Evolutionary conservation across 1,140 invertebrate genomes (phyloP), one percentile per base, ranked within the genome.

Genomic region (Temnothorax curvispinosus): DNA sequence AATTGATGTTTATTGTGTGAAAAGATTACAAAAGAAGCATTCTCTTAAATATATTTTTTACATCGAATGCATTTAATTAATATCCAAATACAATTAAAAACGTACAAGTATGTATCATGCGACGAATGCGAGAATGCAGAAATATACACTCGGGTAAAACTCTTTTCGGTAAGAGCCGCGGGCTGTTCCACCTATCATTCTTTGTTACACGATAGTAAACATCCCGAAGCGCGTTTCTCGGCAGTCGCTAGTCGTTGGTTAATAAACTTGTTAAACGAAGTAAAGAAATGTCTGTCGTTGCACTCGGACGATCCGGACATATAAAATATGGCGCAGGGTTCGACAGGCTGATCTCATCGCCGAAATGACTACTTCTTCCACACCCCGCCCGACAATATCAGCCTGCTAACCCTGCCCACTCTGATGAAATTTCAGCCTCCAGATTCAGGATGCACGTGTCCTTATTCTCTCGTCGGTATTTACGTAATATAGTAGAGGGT

Each of bases 321-420:
- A 90, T 85, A 88, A 90, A 90, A 91, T 69, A 85, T 87, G 92
- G 94, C 89, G 93, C 94, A 93, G 95, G 95, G 95, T 96, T 96
- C 96, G 95, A 96, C 96, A 96, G 96, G 96, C 96, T 96, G 96
- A 96, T 96, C 96, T 96, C 96, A 96, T 96, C 96, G 96, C 96
- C 96, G 96, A 96, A 96, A 96, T 96, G 96, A 96, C 92, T 95
- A 86, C 89, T 93, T 93, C 77, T 94, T 93, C 95, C 95, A 96
- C 95, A 96, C 95, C 95, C 95, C 95, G 95, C 93, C 95, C 95
- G 96, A 96, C 96, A 95, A 96, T 96, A 96, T 96, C 96, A 96
- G 96, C 96, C 96, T 96, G 96, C 94, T 95, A 96, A 96, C 95
- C 95, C 95, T 94, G 93, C 93, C 94, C 95, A 92, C 92, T 60